Evolutionary conservation across 2,888 invertebrate genomes (phyloP), one percentile per base, ranked within the genome.

Genomic region (Auanema freiburgensis): DNA sequence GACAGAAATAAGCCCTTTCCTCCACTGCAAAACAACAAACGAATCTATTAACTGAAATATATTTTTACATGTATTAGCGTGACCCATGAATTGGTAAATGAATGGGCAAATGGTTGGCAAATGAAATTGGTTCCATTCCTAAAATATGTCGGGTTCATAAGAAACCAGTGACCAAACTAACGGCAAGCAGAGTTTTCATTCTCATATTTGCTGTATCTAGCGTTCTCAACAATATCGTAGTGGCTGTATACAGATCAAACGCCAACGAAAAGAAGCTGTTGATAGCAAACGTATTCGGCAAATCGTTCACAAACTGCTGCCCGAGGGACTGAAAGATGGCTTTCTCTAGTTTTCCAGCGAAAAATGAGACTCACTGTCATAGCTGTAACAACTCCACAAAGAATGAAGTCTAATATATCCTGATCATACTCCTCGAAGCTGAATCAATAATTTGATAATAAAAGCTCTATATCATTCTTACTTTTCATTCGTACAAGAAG

Each of bases 51-150:
- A 33, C 33, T 33, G 4, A 33, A 33, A 33, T 33, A 33, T 33
- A 33, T 33, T 33, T 33, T 33, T 33, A 33, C 33, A 33, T 33
- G 33, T 33, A 33, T 33, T 33, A 33, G 33, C 33, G 33, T 33
- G 33, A 33, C 33, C 33, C 33, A 33, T 33, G 33, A 33, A 69
- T 41, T 11, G 44, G 53, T 40, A 61, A 24, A 43, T 52, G 40
- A 25, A 54, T 50, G 12, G 52, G 16, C 11, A 21, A 12, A 66
- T 53, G 25, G 69, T 62, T 2, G 64, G 59, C 5, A 50, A 49
- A 43, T 59, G 66, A 46, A 67, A 66, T 12, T 69, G 65, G 14
- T 63, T 65, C 69, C 69, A 69, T 56, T 69, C 69, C 16, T 52
- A 24, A 23, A 16, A 18, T n/a, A 23, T 23, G 11, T 24, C 53